Evolutionary conservation across 2,113 vertebrate genomes (phyloP), one percentile per base, ranked within the genome.

Genomic region (Nothoprocta pentlandii): DNA sequence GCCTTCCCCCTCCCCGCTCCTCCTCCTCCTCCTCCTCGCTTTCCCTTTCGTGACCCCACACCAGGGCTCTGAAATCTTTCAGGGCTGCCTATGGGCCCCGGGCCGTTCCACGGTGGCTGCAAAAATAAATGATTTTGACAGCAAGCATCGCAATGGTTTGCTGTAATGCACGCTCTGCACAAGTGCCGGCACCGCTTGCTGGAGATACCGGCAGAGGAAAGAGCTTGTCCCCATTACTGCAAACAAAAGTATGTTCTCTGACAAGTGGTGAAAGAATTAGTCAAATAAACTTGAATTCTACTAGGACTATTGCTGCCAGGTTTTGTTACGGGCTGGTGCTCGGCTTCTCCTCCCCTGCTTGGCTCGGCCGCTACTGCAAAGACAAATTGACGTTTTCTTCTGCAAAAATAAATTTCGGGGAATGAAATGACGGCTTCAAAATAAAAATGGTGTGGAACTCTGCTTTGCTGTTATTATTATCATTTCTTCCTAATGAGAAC

Each of bases 41-140:
- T 97, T 97, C 96, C 94, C 97, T 98, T 98, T 98, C 97, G 93
- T 98, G 98, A 98, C 98, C 98, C 98, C 98, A 98, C 98, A 98
- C 98, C 97, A 98, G 97, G 98, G 97, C 98, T 98, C 98, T 97
- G 97, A 98, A 98, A 98, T 98, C 98, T 98, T 98, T 98, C 98
- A 98, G 97, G 97, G 97, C 91, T 98, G 97, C 97, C 98, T 97
- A 91, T 90, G 94, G 96, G 98, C 98, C 98, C 93, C 94, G 20
- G 98, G 98, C 98, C 90, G 96, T 98, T 97, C 97, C 96, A 97
- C 96, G 97, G 97, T 96, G 94, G 97, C 98, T 98, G 97, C 98
- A 98, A 98, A 98, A 98, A 98, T 98, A 99, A 98, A 98, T 98
- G 97, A 97, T 97, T 98, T 98, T 98, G 98, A 98, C 98, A 98